Conservation (phyloP, 2,888 invertebrate species). For the Thyatira batis region DNA sequence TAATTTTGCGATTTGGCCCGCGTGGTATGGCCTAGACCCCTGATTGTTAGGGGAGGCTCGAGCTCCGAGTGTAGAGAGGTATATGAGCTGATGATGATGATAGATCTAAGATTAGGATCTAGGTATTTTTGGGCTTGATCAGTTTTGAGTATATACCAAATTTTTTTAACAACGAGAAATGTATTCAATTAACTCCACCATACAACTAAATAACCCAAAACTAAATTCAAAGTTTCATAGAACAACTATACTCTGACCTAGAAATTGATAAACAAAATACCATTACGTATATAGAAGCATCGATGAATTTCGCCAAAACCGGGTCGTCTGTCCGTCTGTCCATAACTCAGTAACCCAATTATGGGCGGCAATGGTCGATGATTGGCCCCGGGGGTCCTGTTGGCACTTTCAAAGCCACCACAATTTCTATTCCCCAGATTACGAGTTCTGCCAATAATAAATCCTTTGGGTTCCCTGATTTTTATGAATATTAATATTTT, state of each 20-base stretch:
- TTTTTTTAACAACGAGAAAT: no score
- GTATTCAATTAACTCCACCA: no score
- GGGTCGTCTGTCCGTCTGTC: conserved; percentile 28
- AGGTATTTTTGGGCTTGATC: no score
- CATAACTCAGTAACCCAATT: conserved; percentile 39
- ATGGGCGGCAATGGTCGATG: conserved; percentile 43
- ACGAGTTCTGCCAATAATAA: neutral
- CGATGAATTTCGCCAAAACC: conserved; percentile 7
- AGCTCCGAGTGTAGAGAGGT: no score
- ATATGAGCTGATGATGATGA: no score
- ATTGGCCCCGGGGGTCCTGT: conserved; percentile 47
- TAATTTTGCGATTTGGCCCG: no score
- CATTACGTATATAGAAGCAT: neutral
- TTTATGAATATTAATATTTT: neutral
- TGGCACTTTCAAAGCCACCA: conserved; percentile 40
- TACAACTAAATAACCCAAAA: no score
- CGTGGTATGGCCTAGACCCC: no score
- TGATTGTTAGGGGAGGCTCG: no score
- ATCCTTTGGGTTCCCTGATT: neutral
- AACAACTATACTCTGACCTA: neutral
- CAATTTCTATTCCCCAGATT: conserved; percentile 29
- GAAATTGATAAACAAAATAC: neutral
- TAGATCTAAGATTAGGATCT: no score
- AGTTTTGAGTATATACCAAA: no score
- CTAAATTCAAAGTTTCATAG: neutral